Base-by-base conservation (phyloP, 2,888 invertebrate genomes). In the Oscheius sp. region DNA sequence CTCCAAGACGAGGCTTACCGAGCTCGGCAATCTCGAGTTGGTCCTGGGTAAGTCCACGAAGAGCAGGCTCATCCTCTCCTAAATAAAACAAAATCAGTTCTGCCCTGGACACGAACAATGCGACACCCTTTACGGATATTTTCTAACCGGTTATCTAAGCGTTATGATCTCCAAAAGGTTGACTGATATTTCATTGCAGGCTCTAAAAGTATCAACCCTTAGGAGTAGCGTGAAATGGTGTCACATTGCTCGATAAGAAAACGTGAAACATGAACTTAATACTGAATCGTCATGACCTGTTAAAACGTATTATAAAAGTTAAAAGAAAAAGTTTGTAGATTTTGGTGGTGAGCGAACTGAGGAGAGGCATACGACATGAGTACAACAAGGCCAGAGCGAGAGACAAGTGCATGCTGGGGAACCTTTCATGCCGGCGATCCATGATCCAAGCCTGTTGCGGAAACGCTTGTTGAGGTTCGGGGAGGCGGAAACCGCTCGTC, bases 1-100 rank as follows among this genome's bases (percentile, higher is more conserved):
- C 96, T 2, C 98, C 98, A 78, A 95, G 92, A 85, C 94, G 93
- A 2, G 99, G 98, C 88, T 94, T 93, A 48, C 98, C 98, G 91
- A 96, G 92, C 75, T 91, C 90, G 5, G 90, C 89, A 48, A 91
- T 85, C 55, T 88, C 82, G 51, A 90, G 88, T 74, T 91, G 90
- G 53, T 90, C 90, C 58, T 83, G 78, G 9, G 88, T 89, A 70
- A 89, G 74, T 32, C 78, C 75, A 60, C 76, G 68, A 35, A 62
- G 62, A 9, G 55, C 65, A 29, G 77, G 74, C 51, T 84, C 82
- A 29, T 82, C 84, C 33, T 82, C 83, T 76, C 79, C 81, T 82
- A 58, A 62, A 62, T 62, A 7, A 42, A 42, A 5, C 42, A 42
- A 42, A 33, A 13, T 35, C 29, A 59, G 33, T 21, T 21, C 29